Evolutionary conservation across 1,140 invertebrate genomes (phyloP), one percentile per base, ranked within the genome.

Genomic region (Cepaea nemoralis): DNA sequence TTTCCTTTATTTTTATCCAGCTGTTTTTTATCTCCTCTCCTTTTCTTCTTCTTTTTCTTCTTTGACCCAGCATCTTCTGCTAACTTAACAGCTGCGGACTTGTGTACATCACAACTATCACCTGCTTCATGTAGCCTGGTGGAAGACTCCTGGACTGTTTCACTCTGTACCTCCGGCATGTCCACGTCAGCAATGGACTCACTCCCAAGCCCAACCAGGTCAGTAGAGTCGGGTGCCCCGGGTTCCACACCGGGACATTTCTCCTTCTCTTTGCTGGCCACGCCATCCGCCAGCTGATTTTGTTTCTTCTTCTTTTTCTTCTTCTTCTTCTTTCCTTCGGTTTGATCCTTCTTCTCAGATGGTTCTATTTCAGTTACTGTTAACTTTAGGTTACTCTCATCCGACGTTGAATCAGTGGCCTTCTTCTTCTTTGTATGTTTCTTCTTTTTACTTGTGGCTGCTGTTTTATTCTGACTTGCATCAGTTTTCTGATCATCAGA

Each of bases 41-140:
- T 59, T 33, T 35, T 76, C 31, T 76, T 77, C 16, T 75, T 75
- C 27, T 55, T 75, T 27, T 75, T 75, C 73, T 75, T 75, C 40
- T 74, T 74, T 2, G 6, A 2, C 1, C 40, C 40, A 27, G 6
- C 31, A 12, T n/a, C 73, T 12, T 75, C 40, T 24, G 27, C 40
- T 2, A 8, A 10, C 27, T 31, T 55, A 35, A n/a, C 73, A 50
- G 10, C 24, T 40, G 14, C 37, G 39, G 31, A 14, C 42, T 75
- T 45, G 14, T 45, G 27, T 75, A 24, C 40, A 12, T 50, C 73
- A 75, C 22, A 50, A 0, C 31, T 22, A 2, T 55, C 45, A 2
- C 50, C 50, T 8, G 3, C 19, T 14, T 55, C 22, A 14, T 55
- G 19, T 22, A 5, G 19, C 50, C 22, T 24, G n/a, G n/a, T n/a